Percentiles rank a stretch among this genome's conserved stretches.
Conservation (phyloP, 2,797 vertebrate genomes). For the Gymnoscopelus microlampas region DNA sequence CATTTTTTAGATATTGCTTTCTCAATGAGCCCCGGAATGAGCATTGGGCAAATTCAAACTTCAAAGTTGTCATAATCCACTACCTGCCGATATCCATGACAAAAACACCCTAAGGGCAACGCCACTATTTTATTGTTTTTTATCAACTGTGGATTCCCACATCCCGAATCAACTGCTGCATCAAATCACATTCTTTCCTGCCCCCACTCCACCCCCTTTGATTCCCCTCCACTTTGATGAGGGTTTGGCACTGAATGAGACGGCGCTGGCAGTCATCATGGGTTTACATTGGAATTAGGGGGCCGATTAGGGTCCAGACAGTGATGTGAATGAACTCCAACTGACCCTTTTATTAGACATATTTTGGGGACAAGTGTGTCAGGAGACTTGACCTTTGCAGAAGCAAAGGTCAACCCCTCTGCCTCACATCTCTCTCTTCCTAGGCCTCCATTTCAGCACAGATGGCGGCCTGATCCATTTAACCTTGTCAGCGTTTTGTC, state of each 20-base stretch:
- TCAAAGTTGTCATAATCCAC: background rate
- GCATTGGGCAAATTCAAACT: no score
- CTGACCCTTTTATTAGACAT: constrained; percentile 65
- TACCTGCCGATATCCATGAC: background rate
- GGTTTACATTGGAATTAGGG: constrained; percentile 53
- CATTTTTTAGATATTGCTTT: no score
- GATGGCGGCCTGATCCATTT: constrained; percentile 38
- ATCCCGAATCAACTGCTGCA: constrained; percentile 43
- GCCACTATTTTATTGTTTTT: constrained; percentile 36
- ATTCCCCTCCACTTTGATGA: constrained; percentile 58
- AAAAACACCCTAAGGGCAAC: constrained; percentile 20
- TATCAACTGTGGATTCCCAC: constrained; percentile 56
- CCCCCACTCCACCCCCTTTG: constrained; percentile 45
- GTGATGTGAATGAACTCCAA: constrained; percentile 58
- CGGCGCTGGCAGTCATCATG: constrained; percentile 25
- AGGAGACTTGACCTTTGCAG: constrained; percentile 32
- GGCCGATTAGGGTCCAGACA: constrained; percentile 59
- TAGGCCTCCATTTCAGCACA: constrained; percentile 36
- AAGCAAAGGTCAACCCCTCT: constrained; percentile 13
- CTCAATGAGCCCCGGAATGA: no score
- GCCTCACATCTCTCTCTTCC: constrained; percentile 6
- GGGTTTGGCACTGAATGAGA: constrained; percentile 69
- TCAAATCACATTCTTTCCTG: constrained; percentile 60
- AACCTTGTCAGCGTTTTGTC: constrained; percentile 37
- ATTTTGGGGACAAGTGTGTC: constrained; percentile 46